Conservation (phyloP, 2,113 vertebrate species). For the Gracilinanus agilis region DNA sequence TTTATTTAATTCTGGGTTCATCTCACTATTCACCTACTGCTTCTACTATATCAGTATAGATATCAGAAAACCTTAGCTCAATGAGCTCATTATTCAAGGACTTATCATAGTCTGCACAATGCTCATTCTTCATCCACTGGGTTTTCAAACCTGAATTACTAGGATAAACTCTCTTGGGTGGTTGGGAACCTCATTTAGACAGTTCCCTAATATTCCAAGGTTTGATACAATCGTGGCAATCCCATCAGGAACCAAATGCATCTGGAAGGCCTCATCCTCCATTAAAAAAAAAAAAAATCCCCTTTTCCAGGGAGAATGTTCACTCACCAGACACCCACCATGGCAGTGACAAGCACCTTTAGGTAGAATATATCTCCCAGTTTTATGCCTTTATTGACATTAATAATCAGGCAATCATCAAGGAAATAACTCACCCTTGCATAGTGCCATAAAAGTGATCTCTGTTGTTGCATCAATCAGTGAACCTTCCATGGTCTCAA, state of each 20-base stretch:
- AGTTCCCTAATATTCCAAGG: background rate
- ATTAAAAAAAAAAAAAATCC: background rate
- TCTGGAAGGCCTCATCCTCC: background rate
- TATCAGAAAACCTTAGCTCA: background rate
- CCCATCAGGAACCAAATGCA: background rate
- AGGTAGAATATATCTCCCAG: background rate
- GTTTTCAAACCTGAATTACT: background rate
- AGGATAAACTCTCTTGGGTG: background rate
- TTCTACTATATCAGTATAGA: background rate
- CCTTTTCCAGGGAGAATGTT: background rate
- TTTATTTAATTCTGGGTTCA: background rate
- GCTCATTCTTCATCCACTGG: background rate
- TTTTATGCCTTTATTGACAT: background rate
- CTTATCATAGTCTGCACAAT: background rate
- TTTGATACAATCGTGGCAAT: background rate
- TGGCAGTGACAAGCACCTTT: background rate
- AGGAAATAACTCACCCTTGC: background rate
- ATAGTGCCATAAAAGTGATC: background rate
- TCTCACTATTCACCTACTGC: background rate
- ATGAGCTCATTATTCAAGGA: background rate
- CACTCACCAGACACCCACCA: background rate
- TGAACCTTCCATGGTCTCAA: background rate
- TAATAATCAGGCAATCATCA: slow-evolving; percentile 1
- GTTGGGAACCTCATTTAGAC: background rate
- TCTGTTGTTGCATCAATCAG: background rate